These are phyloP conservation scores for Charina bottae DNA, from an alignment of 2,113 vertebrate species.

Conservation along the genomic window DNA sequence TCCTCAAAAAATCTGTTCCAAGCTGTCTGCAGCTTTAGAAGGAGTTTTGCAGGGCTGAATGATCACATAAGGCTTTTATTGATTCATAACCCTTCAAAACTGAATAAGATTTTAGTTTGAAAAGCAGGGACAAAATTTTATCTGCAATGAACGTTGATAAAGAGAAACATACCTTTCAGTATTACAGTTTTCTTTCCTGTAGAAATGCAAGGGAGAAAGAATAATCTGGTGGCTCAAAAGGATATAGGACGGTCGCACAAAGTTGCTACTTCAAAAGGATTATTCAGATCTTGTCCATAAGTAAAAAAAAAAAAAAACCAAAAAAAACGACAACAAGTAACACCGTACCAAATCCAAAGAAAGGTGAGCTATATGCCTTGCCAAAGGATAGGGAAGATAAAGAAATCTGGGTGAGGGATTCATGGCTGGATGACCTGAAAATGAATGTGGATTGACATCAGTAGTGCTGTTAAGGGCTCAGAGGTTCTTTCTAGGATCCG, in stretches of 20 bases:
- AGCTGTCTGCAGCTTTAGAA: neutral
- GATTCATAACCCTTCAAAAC: neutral
- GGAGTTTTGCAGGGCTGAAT: neutral
- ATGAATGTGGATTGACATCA: neutral
- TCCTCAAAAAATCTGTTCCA: neutral
- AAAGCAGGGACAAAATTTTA: neutral
- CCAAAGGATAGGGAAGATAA: neutral
- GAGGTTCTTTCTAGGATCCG: too few species aligned
- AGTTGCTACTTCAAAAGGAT: neutral
- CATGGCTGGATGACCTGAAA: neutral
- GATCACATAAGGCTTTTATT: neutral
- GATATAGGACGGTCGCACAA: neutral
- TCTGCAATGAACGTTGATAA: neutral
- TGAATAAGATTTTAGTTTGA: neutral
- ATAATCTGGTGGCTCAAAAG: neutral
- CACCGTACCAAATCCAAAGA: neutral
- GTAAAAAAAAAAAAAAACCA: neutral
- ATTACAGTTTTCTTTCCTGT: neutral
- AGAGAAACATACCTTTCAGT: neutral
- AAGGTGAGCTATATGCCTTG: neutral
- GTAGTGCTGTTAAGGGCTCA: neutral
- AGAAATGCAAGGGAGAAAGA: neutral
- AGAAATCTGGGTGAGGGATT: neutral
- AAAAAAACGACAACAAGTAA: neutral
- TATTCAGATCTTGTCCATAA: neutral